Conservation (phyloP, 2,888 invertebrate species). For the Exephanes ischioxanthus region DNA sequence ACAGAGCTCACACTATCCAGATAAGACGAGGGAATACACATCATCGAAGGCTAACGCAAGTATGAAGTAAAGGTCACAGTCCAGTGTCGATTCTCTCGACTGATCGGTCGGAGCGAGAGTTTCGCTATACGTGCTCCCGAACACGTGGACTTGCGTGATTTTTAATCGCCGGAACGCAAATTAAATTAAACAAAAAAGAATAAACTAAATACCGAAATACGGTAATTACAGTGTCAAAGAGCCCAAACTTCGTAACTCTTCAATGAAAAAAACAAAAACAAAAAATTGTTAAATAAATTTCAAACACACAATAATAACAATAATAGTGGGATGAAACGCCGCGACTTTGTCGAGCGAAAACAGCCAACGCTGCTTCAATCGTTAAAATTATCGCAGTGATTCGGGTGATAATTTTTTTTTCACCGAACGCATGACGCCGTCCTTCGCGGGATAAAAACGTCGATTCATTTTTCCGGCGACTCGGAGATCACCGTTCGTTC, state of each 20-base stretch:
- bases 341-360: neutral
- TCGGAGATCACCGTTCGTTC: neutral
- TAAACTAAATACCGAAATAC: neutral
- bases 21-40: slow-evolving; percentile 45
- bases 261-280: neutral
- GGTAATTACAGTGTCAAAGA: neutral
- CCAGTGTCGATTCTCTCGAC: slow-evolving; percentile 53
- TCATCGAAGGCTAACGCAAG: slow-evolving; percentile 32
- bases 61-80: slow-evolving; percentile 61
- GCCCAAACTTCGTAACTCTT: neutral
- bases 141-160: slow-evolving; percentile 27
- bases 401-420: neutral
- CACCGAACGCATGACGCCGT: neutral
- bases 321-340: neutral
- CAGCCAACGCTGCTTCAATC: neutral
- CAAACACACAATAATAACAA: neutral
- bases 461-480: slow-evolving; percentile 8
- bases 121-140: neutral
- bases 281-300: neutral
- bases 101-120: slow-evolving; percentile 9
- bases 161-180: too few relatives aligned
- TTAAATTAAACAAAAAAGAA: neutral
- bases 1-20: slow-evolving; percentile 51
- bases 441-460: neutral
- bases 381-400: neutral